Percentiles rank a stretch among this genome's conserved stretches.
Evolutionary conservation across 2,113 vertebrate genomes (phyloP).

Genomic region (Promerops cafer): DNA sequence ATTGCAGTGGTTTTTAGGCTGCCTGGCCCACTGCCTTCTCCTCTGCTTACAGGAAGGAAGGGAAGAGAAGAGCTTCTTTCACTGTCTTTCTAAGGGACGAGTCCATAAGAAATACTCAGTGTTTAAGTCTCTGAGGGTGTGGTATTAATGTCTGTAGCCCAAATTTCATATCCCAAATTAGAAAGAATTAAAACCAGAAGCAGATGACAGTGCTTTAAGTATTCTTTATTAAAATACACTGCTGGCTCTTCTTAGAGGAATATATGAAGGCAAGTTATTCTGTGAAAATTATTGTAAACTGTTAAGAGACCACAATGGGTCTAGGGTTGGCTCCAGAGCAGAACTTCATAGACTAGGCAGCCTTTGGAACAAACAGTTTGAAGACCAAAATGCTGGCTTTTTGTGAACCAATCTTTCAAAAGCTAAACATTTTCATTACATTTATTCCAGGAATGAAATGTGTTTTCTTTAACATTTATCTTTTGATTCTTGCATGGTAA

Average conservation of each 20-base stretch:
- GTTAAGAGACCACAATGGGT: not conserved
- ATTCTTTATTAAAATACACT: not conserved
- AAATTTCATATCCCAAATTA: not conserved
- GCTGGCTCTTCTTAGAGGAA: not conserved
- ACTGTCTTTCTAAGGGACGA: not conserved
- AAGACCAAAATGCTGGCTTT: not conserved
- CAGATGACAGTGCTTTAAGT: not conserved
- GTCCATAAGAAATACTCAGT: not conserved
- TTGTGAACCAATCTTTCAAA: not conserved
- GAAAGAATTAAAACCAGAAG: conserved; percentile 28
- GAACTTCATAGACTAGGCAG: not conserved
- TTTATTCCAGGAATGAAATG: not conserved
- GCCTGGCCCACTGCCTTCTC: not conserved
- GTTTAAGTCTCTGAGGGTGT: not conserved
- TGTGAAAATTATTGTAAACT: not conserved
- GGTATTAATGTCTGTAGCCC: not conserved
- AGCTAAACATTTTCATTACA: not conserved
- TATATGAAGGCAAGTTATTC: not conserved
- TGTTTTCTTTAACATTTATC: not conserved
- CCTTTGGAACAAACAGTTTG: not conserved
- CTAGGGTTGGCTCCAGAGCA: not conserved
- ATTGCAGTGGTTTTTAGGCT: not conserved
- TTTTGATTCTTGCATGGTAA: not conserved
- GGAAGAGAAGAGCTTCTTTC: not conserved
- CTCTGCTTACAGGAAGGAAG: not conserved